phyloP scores from a whole-genome alignment of 2,888 invertebrate species.

The Drosophila monieri region DNA sequence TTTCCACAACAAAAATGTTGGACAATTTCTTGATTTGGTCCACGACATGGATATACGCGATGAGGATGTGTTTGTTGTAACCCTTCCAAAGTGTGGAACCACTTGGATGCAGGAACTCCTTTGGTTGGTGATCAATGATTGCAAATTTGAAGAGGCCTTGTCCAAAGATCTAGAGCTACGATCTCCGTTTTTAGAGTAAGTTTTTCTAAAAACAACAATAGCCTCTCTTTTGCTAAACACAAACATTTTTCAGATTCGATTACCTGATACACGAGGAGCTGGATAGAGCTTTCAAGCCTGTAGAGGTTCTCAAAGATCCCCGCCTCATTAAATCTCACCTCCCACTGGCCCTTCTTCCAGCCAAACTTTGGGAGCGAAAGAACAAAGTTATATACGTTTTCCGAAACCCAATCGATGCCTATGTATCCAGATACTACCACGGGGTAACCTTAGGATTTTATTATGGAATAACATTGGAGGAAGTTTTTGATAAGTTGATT shows the following conservation, averaged over 20 bases:
- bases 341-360: constrained; percentile 67
- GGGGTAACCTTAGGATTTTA: constrained; percentile 39
- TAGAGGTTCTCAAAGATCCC: constrained; percentile 58
- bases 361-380: constrained; percentile 71
- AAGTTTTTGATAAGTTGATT: constrained; percentile 48
- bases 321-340: constrained; percentile 78
- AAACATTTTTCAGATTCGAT: constrained; percentile 48
- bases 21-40: constrained; percentile 46
- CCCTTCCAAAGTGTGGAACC: constrained; percentile 77
- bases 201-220: background rate
- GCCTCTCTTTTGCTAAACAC: background rate
- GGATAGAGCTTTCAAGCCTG: constrained; percentile 27
- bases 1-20: constrained; percentile 11
- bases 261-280: constrained; percentile 29
- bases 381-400: constrained; percentile 89
- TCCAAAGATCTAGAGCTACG: constrained; percentile 59
- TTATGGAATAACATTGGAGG: constrained; percentile 52
- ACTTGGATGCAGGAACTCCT: constrained; percentile 82
- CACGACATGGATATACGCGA: constrained; percentile 68
- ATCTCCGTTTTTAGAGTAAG: constrained; percentile 75
- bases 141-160: constrained; percentile 71
- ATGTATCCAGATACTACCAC: constrained; percentile 90
- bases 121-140: constrained; percentile 77
- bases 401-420: constrained; percentile 92
- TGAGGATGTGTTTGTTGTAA: constrained; percentile 81